phyloP scores from a whole-genome alignment of 2,888 invertebrate species.

The Zootermopsis nevadensis region DNA sequence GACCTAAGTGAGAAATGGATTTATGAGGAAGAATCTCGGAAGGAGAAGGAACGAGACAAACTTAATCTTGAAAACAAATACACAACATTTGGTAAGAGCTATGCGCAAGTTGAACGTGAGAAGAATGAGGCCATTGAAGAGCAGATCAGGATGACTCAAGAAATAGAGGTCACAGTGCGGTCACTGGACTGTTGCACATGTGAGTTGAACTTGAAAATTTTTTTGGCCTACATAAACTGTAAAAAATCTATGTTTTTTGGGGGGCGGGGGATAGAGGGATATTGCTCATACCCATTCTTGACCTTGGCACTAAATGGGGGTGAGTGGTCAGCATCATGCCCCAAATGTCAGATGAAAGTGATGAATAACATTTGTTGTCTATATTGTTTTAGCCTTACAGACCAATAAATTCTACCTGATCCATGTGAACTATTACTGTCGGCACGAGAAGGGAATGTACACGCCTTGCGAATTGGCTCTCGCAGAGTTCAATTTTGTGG shows the following conservation, averaged over 20 bases:
- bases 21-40: slow-evolving; percentile 47
- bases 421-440: slow-evolving; percentile 45
- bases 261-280: no score
- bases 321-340: no score
- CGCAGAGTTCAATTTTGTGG: slow-evolving; percentile 41
- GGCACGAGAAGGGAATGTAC: slow-evolving; percentile 42
- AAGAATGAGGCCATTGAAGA: not conserved
- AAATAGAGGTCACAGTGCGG: slow-evolving; percentile 17
- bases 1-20: slow-evolving; percentile 30
- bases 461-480: slow-evolving; percentile 50
- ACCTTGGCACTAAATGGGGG: no score
- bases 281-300: no score
- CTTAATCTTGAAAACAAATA: not conserved
- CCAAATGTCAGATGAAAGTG: no score
- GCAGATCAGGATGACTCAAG: not conserved
- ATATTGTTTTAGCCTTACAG: not conserved
- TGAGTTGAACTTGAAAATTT: no score
- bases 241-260: no score
- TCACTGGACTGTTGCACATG: not conserved
- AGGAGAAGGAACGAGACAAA: slow-evolving; percentile 40
- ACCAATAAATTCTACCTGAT: slow-evolving; percentile 24
- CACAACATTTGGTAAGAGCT: slow-evolving; percentile 18
- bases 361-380: no score
- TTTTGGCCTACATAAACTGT: no score
- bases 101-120: slow-evolving; percentile 30